Evolutionary conservation across 2,113 vertebrate genomes (phyloP).

Genomic region (Zeus faber): DNA sequence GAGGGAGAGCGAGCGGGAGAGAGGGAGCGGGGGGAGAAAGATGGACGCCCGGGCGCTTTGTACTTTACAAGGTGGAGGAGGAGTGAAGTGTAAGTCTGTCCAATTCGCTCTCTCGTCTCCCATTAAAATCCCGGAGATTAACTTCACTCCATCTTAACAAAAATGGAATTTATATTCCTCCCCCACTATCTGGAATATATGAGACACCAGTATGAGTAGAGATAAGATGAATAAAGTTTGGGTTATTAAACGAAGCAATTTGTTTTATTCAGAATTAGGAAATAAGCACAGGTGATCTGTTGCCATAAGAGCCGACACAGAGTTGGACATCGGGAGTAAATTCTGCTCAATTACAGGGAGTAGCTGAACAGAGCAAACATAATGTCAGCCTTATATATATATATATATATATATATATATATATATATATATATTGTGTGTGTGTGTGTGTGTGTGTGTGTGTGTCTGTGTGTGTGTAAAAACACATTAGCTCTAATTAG

Average conservation of each 20-base stretch:
- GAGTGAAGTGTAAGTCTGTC: constrained; percentile 34
- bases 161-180: constrained; percentile 34
- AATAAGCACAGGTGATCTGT: too few relatives aligned
- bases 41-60: constrained; percentile 41
- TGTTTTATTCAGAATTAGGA: too few relatives aligned
- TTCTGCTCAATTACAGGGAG: too few relatives aligned
- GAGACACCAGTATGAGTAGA: too few relatives aligned
- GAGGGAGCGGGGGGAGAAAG: constrained; percentile 58
- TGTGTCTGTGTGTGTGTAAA: constrained; percentile 31
- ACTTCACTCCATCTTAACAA: constrained; percentile 48
- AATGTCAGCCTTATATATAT: too few relatives aligned
- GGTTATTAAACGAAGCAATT: too few relatives aligned
- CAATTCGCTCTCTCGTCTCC: constrained; percentile 18
- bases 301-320: too few relatives aligned
- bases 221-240: too few relatives aligned
- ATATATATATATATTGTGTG: not conserved
- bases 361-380: too few relatives aligned
- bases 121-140: constrained; percentile 25
- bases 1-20: too few relatives aligned
- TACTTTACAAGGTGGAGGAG: constrained; percentile 57
- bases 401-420: not conserved
- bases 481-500: constrained; percentile 76
- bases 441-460: not conserved
- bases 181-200: constrained; percentile 25
- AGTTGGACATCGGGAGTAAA: too few relatives aligned